Base-by-base conservation (phyloP, 1,140 invertebrate genomes). In the Scaptomyza montana region DNA sequence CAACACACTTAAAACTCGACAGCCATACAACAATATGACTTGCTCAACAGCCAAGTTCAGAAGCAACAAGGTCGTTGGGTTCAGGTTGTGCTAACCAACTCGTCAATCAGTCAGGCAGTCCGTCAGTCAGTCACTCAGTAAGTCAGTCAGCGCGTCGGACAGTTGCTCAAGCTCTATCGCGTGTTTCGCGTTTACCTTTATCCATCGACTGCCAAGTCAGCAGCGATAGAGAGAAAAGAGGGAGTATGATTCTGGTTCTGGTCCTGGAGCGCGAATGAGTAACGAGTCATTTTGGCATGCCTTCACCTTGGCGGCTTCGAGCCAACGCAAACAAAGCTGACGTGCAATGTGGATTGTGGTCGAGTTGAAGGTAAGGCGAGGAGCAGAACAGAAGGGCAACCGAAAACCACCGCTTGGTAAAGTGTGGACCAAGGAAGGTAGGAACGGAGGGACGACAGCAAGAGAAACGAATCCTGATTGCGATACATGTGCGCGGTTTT, bases 401-500 rank as follows among this genome's bases (percentile, higher is more conserved):
- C 57, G 39, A 25, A 46, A 68, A n/a, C 57, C 51, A 33, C 39
- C 19, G 57, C 54, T 39, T 39, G 74, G 63, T 13, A 68, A 68
- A 8, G 8, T 2, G 1, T 10, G 33, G 33, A 36, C 21, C 7
- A 36, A 2, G 3, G 33, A 36, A 36, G 7, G 33, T 8, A 6
- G 30, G 30, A 6, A 7, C 46, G 50, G 50, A 36, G 43, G 49
- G 65, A 30, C 47, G 60, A 54, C 30, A 54, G 55, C 41, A 71
- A 72, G 56, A 62, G 61, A 62, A 76, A 63, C 57, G 73, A 75
- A 59, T 45, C 56, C 67, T 62, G 74, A 79, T 74, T 73, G 77
- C 74, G 45, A 77, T 79, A 74, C 63, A 77, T 79, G 70, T 50
- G 65, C 70, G 77, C 74, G 74, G 74, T 79, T 77, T 71, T 77